These are phyloP conservation scores for Tanytarsus gracilentus DNA, from an alignment of 2,888 invertebrate genomes.

Conservation along the genomic window DNA sequence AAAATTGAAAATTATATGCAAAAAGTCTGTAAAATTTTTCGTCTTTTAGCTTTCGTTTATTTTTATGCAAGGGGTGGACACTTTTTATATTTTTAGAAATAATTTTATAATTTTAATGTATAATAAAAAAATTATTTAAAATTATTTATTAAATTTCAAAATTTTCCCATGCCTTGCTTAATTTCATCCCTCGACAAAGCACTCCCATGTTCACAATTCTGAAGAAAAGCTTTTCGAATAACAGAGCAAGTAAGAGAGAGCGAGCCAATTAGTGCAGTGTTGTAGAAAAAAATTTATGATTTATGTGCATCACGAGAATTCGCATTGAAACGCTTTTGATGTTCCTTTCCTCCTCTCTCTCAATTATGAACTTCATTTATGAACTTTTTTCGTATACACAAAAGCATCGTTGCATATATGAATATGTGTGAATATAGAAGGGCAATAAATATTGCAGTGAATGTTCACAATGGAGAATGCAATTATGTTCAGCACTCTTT, in stretches of 20 bases:
- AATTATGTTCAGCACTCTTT: background rate
- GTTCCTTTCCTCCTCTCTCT: too few relatives aligned
- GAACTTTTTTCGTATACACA: background rate
- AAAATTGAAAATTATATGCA: too few relatives aligned
- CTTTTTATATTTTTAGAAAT: too few relatives aligned
- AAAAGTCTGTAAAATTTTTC: background rate
- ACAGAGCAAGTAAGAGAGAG: too few relatives aligned
- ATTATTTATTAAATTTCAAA: background rate
- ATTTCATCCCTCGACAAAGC: conserved; percentile 4
- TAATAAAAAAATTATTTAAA: background rate
- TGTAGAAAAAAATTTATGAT: conserved; percentile 8
- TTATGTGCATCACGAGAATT: conserved; percentile 28
- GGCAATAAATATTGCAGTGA: conserved; percentile 6
- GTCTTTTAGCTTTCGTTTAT: too few relatives aligned
- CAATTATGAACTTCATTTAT: conserved; percentile 19
- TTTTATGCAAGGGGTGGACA: background rate
- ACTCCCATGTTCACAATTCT: conserved; percentile 12
- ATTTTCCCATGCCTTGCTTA: background rate
- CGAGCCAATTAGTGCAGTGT: conserved; percentile 16
- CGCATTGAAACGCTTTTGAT: conserved; percentile 18
- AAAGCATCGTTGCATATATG: background rate
- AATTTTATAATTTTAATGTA: too few relatives aligned
- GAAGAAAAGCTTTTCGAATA: conserved; percentile 3
- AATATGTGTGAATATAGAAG: background rate
- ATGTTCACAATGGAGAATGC: conserved; percentile 1